phyloP scores from a whole-genome alignment of 2,888 invertebrate genomes.

The Leuctra nigra region DNA sequence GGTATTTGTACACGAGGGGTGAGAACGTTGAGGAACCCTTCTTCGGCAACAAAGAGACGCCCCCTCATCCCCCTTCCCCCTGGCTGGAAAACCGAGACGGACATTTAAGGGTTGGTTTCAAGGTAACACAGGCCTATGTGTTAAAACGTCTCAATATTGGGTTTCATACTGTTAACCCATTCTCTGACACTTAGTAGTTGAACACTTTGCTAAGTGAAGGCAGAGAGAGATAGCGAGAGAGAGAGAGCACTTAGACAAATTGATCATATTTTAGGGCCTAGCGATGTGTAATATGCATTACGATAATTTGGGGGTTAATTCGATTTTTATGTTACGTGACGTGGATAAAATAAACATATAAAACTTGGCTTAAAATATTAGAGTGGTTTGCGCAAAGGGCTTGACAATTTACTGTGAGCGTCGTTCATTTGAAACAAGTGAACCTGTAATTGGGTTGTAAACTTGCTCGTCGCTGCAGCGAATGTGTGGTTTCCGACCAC shows the following conservation, averaged over 20 bases:
- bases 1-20: constrained; percentile 9
- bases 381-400: too few relatives aligned
- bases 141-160: background rate
- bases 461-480: too few relatives aligned
- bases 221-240: background rate
- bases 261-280: constrained; percentile 2
- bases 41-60: constrained; percentile 7
- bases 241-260: constrained; percentile 1
- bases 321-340: too few relatives aligned
- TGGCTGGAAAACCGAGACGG: background rate
- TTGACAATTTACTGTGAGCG: too few relatives aligned
- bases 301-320: too few relatives aligned
- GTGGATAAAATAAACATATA: too few relatives aligned
- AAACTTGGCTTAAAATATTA: too few relatives aligned
- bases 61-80: background rate
- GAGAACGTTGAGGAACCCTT: constrained; percentile 3
- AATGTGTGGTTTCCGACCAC: too few relatives aligned
- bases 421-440: too few relatives aligned
- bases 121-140: constrained; percentile 2
- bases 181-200: constrained; percentile 3
- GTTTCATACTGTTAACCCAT: constrained; percentile 2
- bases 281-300: too few relatives aligned
- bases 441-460: too few relatives aligned
- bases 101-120: constrained; percentile 1
- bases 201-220: background rate